These are phyloP conservation scores for Hypolimnas misippus DNA, from an alignment of 2,888 invertebrate species.

Conservation along the genomic window DNA sequence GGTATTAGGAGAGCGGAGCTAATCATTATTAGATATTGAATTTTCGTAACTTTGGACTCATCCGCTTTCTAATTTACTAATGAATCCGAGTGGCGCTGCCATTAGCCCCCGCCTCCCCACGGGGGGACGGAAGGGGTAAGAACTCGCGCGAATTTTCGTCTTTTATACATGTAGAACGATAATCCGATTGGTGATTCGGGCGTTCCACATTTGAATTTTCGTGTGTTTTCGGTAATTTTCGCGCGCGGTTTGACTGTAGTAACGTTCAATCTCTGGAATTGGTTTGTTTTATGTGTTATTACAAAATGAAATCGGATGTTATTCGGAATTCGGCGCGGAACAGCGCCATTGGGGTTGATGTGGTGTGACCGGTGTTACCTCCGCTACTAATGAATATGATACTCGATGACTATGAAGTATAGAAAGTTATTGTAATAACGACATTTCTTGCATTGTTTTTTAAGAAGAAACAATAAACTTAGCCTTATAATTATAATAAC, in stretches of 20 bases:
- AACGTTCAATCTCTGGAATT: conserved; percentile 58
- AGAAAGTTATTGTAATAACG: background rate
- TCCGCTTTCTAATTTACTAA: conserved; percentile 85
- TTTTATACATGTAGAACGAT: conserved; percentile 82
- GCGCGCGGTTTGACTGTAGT: conserved; percentile 53
- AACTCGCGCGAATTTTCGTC: conserved; percentile 78
- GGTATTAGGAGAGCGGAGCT: conserved; percentile 67
- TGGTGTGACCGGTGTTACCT: background rate
- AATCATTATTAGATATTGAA: conserved; percentile 85
- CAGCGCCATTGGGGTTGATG: conserved; percentile 11
- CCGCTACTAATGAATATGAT: background rate
- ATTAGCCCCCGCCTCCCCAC: conserved; percentile 62
- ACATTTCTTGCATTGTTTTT: background rate
- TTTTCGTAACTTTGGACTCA: conserved; percentile 84
- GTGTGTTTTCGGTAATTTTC: conserved; percentile 70
- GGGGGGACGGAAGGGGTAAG: conserved; percentile 73
- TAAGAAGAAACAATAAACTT: no score
- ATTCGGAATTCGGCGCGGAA: background rate
- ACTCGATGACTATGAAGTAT: background rate
- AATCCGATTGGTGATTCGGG: conserved; percentile 81
- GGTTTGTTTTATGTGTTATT: conserved; percentile 49
- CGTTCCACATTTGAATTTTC: conserved; percentile 79
- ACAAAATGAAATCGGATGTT: conserved; percentile 16
- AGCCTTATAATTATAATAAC: no score
- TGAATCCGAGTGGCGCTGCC: conserved; percentile 83